Evolutionary conservation across 2,113 vertebrate species (phyloP).

Genomic region (Parus major): DNA sequence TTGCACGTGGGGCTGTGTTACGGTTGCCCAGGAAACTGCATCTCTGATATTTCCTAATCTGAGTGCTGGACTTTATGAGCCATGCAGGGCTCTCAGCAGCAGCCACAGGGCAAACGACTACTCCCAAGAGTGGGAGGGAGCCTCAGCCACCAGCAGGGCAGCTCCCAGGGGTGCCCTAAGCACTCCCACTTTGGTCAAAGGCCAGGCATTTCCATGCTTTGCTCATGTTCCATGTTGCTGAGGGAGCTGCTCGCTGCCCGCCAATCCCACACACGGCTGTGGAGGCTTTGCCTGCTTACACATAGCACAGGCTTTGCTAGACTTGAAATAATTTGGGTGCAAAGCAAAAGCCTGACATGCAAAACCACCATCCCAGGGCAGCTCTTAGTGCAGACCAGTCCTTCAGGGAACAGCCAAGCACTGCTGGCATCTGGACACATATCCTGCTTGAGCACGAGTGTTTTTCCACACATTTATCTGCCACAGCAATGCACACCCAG

Average conservation of each 20-base stretch:
- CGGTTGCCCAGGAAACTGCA: background rate
- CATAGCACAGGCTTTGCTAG: background rate
- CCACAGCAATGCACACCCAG: background rate
- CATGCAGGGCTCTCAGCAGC: fast-evolving
- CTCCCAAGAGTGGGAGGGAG: fast-evolving
- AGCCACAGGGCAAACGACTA: fast-evolving
- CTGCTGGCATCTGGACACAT: background rate
- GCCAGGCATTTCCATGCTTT: background rate
- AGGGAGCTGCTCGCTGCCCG: background rate
- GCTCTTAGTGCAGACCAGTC: background rate
- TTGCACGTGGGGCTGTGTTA: background rate
- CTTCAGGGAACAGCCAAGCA: background rate
- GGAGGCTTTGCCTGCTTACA: fast-evolving
- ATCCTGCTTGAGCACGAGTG: fast-evolving
- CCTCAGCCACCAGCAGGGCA: fast-evolving
- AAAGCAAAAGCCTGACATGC: background rate
- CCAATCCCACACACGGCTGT: fast-evolving
- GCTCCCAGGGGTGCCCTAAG: background rate
- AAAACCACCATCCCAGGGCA: background rate
- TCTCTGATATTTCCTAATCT: background rate
- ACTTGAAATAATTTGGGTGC: background rate
- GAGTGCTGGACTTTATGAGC: fast-evolving
- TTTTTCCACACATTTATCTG: background rate
- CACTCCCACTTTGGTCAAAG: fast-evolving
- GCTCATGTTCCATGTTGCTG: fast-evolving